Evolutionary conservation across 2,797 vertebrate genomes (phyloP), one percentile per base, ranked within the genome.

Genomic region (Coreius guichenoti): DNA sequence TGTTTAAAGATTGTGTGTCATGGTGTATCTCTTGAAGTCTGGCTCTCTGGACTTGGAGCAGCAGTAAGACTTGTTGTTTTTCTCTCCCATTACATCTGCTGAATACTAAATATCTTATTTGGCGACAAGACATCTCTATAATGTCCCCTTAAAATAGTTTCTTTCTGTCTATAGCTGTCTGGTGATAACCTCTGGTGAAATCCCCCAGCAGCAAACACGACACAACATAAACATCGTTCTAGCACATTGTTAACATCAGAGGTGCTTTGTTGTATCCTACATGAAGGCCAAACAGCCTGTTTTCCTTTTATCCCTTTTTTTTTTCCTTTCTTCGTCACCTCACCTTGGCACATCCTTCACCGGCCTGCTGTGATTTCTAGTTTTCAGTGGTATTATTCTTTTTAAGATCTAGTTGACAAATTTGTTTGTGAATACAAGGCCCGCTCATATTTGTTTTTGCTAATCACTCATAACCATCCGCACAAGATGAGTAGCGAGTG

Each of bases 171-270:
- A 12, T 51, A 26, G 31, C 43, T 54, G 58, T 76, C 61, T 83
- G n/a, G 54, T 39, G 65, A 63, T 63, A 61, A 43, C 61, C 14
- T 68, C 82, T 67, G 49, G 63, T 84, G 51, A 43, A 78, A 77
- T 77, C 81, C 67, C 75, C 68, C 29, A 36, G 54, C 17, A 77
- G 74, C 74, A 68, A 49, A 82, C 51, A 33, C 43, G 39, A 49
- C 68, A 70, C 36, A 43, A 78, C n/a, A 47, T 49, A 61, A 72
- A 56, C 58, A 33, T n/a, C 5, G 29, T 51, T 79, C 49, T 31
- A 11, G 29, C 54, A 3, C 33, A 23, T 36, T 19, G 56, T 49
- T 43, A n/a, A 67, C 72, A 77, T 83, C 61, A 67, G 61, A 39
- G 23, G 6, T 39, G 36, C 47, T 84, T 78, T 84, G 63, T 69